Conservation (phyloP, 2,113 vertebrate species). For the Anhinga rufa region DNA sequence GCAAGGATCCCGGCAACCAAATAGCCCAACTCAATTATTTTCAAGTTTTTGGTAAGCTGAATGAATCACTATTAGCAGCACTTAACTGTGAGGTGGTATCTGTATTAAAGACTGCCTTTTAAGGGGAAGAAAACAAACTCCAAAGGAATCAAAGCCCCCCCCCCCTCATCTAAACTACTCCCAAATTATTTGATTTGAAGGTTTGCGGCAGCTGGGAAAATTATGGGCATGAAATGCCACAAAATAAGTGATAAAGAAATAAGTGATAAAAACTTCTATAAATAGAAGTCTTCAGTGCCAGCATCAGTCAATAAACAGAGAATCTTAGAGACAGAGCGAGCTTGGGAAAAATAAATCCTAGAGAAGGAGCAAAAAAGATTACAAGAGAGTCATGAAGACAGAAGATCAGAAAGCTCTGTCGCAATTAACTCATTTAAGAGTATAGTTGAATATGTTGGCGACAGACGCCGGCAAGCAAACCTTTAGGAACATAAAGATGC, state of each 20-base stretch:
- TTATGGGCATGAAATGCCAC: neutral
- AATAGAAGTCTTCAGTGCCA: neutral
- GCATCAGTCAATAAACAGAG: neutral
- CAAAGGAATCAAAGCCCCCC: neutral
- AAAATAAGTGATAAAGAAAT: neutral
- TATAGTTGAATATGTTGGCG: rapidly evolving
- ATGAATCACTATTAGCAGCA: neutral
- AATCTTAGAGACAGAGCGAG: neutral
- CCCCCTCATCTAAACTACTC: neutral
- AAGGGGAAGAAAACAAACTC: neutral
- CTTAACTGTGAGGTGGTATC: neutral
- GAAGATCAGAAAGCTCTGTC: neutral
- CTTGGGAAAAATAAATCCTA: neutral
- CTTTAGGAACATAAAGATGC: neutral
- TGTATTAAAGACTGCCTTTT: neutral
- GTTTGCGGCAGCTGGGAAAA: neutral
- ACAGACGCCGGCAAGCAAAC: neutral
- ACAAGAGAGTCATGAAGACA: neutral
- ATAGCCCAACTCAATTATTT: neutral
- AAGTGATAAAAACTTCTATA: neutral
- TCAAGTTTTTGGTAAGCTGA: neutral
- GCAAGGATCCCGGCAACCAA: neutral
- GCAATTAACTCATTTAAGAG: neutral
- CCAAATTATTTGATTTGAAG: neutral
- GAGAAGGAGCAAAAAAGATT: neutral